Conservation (phyloP, 1,140 invertebrate species). For the Hylaeus anthracinus region DNA sequence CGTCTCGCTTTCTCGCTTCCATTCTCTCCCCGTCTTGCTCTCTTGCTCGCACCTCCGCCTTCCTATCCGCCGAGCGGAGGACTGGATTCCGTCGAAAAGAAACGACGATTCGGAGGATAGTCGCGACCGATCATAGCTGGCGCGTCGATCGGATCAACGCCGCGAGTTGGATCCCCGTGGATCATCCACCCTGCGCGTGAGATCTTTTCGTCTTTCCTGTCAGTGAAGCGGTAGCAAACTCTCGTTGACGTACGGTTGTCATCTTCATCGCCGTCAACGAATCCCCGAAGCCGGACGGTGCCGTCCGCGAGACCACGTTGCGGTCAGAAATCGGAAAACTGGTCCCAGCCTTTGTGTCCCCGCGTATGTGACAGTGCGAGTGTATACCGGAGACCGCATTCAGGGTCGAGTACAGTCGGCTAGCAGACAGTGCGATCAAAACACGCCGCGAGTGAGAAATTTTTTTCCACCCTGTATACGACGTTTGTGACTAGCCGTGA, state of each 20-base stretch:
- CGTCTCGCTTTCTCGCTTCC: slow-evolving; percentile 57
- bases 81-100: slow-evolving; percentile 79
- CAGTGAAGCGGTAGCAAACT: too few species aligned
- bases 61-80: slow-evolving; percentile 62
- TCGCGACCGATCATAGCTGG: slow-evolving; percentile 81
- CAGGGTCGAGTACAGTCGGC: slow-evolving; percentile 26
- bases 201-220: too few species aligned
- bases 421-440: slow-evolving; percentile 41
- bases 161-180: slow-evolving; percentile 54
- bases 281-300: slow-evolving; percentile 9
- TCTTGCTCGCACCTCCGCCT: slow-evolving; percentile 60
- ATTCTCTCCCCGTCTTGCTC: slow-evolving; percentile 45
- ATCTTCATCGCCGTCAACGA: slow-evolving; percentile 10
- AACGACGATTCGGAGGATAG: slow-evolving; percentile 81
- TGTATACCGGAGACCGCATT: slow-evolving; percentile 47
- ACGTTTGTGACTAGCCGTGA: too few species aligned
- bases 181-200: not conserved
- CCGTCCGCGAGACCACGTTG: slow-evolving; percentile 2
- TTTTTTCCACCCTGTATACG: not conserved
- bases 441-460: not conserved
- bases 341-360: slow-evolving; percentile 26
- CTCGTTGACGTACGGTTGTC: slow-evolving; percentile 29
- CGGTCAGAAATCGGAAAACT: slow-evolving; percentile 28
- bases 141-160: slow-evolving; percentile 78
- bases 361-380: slow-evolving; percentile 70